A percentile compares a stretch with the other conserved stretches of the same genome.
These are phyloP conservation scores for Sphecodes monilicornis DNA, from an alignment of 2,888 invertebrate genomes.

Conservation along the genomic window DNA sequence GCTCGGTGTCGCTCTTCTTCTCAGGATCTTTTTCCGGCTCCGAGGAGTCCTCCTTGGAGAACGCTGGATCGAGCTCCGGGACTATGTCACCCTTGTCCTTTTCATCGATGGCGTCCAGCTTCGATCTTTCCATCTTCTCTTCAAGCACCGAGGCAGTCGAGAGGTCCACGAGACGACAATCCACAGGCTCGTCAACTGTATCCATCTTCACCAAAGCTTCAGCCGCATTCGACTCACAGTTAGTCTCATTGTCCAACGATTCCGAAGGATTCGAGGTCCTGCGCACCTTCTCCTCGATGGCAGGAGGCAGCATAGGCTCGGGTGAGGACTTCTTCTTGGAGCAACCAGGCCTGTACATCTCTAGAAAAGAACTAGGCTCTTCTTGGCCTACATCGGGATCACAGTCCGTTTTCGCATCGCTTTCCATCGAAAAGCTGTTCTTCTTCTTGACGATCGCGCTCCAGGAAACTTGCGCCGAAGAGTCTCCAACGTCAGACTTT, in stretches of 20 bases:
- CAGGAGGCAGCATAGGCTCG: neutral
- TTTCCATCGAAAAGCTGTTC: neutral
- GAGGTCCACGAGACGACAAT: slow-evolving; percentile 3
- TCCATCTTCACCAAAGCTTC: neutral
- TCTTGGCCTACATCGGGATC: neutral
- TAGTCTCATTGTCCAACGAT: neutral
- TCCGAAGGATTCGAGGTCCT: neutral
- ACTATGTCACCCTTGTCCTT: slow-evolving; percentile 55
- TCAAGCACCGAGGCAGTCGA: neutral
- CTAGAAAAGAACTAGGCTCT: neutral
- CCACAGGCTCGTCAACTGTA: neutral
- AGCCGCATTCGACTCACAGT: neutral
- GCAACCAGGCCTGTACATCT: neutral
- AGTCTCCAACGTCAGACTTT: neutral
- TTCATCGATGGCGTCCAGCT: neutral
- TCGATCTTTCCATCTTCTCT: slow-evolving; percentile 9
- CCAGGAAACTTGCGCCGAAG: neutral
- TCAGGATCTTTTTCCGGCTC: slow-evolving; percentile 58
- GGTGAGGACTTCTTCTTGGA: slow-evolving; percentile 13
- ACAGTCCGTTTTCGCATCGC: neutral
- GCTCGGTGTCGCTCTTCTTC: slow-evolving; percentile 76
- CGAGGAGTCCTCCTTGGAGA: slow-evolving; percentile 63
- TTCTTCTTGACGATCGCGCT: slow-evolving; percentile 37
- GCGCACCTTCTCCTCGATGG: neutral
- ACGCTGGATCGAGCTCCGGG: neutral